Conservation (phyloP, 2,888 invertebrate genomes). For the Diarsia brunnea region DNA sequence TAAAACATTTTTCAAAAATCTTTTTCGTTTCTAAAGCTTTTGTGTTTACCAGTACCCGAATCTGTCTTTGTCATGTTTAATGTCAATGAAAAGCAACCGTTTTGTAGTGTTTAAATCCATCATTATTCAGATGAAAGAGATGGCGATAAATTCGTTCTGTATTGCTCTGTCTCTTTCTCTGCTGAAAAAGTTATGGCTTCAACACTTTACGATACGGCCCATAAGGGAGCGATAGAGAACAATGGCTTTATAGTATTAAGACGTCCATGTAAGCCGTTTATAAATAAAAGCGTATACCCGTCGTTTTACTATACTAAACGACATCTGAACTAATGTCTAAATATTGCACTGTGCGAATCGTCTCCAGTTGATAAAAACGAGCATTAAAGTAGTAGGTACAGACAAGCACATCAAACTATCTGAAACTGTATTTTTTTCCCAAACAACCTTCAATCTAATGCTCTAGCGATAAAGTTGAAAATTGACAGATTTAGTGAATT, state of each 20-base stretch:
- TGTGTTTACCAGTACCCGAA: not conserved
- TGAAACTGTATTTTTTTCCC: too few relatives aligned
- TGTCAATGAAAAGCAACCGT: not conserved
- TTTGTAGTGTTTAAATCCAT: not conserved
- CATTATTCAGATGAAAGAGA: not conserved
- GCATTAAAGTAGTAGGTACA: not conserved
- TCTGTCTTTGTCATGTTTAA: conserved; percentile 6
- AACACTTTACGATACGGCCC: not conserved
- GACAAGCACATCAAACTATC: too few relatives aligned
- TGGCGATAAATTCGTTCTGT: not conserved
- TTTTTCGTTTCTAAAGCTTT: conserved; percentile 10
- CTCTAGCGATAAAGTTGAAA: too few relatives aligned
- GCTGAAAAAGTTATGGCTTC: not conserved
- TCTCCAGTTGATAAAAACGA: not conserved
- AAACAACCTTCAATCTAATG: too few relatives aligned
- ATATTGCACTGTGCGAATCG: not conserved
- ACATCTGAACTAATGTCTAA: not conserved
- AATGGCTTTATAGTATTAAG: not conserved
- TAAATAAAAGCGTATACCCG: not conserved
- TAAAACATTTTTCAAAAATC: not conserved
- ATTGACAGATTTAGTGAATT: too few relatives aligned
- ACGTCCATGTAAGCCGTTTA: not conserved
- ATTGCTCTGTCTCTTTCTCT: not conserved
- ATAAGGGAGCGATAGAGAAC: not conserved
- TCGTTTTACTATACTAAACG: not conserved